Conservation (phyloP, 2,888 invertebrate species). For the Clanis bilineata region DNA sequence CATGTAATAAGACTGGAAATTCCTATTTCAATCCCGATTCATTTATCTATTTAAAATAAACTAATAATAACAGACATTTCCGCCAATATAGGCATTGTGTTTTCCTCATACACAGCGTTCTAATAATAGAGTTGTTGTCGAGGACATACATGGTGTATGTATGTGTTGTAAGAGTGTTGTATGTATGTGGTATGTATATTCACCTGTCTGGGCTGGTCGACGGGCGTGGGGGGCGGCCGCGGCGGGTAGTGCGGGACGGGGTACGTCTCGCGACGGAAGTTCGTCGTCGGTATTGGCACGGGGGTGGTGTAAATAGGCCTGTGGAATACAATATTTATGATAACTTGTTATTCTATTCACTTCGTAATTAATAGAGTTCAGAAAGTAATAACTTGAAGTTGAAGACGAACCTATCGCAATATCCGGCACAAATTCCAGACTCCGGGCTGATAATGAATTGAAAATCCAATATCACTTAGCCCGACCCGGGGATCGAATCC, state of each 20-base stretch:
- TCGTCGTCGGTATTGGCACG: constrained; percentile 47
- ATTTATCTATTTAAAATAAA: neutral
- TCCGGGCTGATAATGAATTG: too few species aligned
- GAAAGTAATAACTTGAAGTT: too few species aligned
- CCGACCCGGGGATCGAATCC: too few species aligned
- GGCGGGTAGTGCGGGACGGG: constrained; percentile 61
- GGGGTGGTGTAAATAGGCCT: constrained; percentile 57
- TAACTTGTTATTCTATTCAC: too few species aligned
- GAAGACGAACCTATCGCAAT: too few species aligned
- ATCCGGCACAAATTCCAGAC: too few species aligned
- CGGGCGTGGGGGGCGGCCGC: constrained; percentile 56
- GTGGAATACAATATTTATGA: constrained; percentile 18
- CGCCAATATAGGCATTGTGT: neutral
- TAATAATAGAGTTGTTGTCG: neutral
- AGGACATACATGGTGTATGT: neutral
- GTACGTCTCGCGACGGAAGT: constrained; percentile 63
- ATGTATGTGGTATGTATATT: constrained; percentile 15
- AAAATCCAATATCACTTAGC: too few species aligned
- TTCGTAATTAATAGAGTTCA: too few species aligned
- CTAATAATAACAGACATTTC: neutral
- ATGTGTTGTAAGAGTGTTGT: too few species aligned
- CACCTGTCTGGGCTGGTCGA: constrained; percentile 69
- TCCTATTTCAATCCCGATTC: too few species aligned
- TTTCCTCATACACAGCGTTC: neutral
- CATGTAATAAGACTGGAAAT: too few species aligned